A percentile compares a stretch with the other conserved stretches of the same genome.
Conservation (phyloP, 2,797 vertebrate genomes). For the Cuniculus paca region DNA sequence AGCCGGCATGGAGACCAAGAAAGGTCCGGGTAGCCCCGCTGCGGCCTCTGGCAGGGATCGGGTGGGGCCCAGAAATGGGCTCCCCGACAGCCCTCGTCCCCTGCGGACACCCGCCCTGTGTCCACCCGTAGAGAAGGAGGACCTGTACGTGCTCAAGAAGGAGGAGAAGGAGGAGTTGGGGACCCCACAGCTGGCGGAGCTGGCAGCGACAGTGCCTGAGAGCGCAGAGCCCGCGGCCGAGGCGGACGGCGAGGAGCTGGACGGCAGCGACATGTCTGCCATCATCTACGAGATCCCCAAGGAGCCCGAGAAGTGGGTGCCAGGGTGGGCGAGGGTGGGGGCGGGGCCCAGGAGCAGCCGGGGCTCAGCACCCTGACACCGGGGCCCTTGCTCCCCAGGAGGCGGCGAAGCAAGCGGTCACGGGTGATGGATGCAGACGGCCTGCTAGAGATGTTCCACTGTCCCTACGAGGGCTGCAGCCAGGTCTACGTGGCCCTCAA, state of each 20-base stretch:
- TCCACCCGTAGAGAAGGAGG: slow-evolving; percentile 83
- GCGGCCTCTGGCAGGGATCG: not conserved
- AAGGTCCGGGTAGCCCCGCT: slow-evolving; percentile 85
- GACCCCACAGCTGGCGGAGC: slow-evolving; percentile 74
- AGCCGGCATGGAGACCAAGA: slow-evolving; percentile 83
- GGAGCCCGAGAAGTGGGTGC: slow-evolving; percentile 86
- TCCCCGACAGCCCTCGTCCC: not conserved
- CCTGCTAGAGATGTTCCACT: slow-evolving; percentile 96
- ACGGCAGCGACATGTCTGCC: slow-evolving; percentile 78
- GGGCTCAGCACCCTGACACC: not conserved
- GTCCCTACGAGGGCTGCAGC: slow-evolving; percentile 95
- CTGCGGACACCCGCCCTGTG: slow-evolving; percentile 27
- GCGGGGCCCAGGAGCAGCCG: not conserved
- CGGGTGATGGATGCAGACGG: slow-evolving; percentile 92
- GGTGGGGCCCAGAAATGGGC: not conserved
- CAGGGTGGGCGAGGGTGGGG: not conserved
- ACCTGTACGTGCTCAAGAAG: slow-evolving; percentile 84
- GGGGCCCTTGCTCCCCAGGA: slow-evolving; percentile 76
- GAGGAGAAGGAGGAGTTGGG: slow-evolving; percentile 83
- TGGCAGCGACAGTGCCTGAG: slow-evolving; percentile 26
- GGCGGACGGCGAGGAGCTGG: slow-evolving; percentile 69
- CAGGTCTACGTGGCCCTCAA: slow-evolving; percentile 95
- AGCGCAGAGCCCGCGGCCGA: slow-evolving; percentile 57
- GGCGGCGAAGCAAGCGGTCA: slow-evolving; percentile 91
- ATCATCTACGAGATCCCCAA: slow-evolving; percentile 88